A percentile compares a stretch with the other conserved stretches of the same genome.
Conservation (phyloP, 2,888 invertebrate species). For the Minunthozetes semirufus region DNA sequence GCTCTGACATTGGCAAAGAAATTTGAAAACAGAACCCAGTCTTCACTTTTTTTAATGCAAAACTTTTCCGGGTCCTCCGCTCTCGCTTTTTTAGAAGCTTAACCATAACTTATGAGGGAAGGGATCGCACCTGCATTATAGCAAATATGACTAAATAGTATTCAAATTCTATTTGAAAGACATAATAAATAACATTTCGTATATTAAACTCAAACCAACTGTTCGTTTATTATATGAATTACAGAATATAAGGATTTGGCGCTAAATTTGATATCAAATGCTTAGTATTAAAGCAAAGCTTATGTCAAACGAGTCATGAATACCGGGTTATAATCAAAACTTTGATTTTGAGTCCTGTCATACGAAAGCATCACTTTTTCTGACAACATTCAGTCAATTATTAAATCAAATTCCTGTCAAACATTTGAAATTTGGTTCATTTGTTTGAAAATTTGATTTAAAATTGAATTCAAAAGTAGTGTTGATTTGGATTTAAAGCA, state of each 20-base stretch:
- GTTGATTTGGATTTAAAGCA: background rate
- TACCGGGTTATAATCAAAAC: background rate
- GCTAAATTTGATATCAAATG: background rate
- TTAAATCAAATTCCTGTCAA: too few species aligned
- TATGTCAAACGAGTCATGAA: background rate
- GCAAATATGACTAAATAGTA: conserved; percentile 22
- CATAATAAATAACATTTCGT: conserved; percentile 3
- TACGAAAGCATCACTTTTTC: too few species aligned
- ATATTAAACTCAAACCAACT: conserved; percentile 20
- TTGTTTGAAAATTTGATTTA: background rate
- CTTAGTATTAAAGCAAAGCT: background rate
- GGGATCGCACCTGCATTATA: conserved; percentile 29
- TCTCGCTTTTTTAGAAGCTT: conserved; percentile 5
- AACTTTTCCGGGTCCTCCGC: conserved; percentile 18
- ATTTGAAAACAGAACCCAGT: conserved; percentile 2
- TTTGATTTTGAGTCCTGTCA: too few species aligned
- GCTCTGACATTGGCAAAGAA: conserved; percentile 27
- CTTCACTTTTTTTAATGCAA: conserved; percentile 15
- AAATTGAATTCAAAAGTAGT: background rate
- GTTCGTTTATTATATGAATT: conserved; percentile 14
- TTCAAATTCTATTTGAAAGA: conserved; percentile 19
- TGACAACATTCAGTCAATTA: too few species aligned
- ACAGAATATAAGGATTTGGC: conserved; percentile 4
- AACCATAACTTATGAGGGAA: conserved; percentile 12
- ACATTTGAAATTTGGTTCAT: background rate